Evolutionary conservation across 2,113 vertebrate genomes (phyloP), one percentile per base, ranked within the genome.

Genomic region (Tursiops truncatus): DNA sequence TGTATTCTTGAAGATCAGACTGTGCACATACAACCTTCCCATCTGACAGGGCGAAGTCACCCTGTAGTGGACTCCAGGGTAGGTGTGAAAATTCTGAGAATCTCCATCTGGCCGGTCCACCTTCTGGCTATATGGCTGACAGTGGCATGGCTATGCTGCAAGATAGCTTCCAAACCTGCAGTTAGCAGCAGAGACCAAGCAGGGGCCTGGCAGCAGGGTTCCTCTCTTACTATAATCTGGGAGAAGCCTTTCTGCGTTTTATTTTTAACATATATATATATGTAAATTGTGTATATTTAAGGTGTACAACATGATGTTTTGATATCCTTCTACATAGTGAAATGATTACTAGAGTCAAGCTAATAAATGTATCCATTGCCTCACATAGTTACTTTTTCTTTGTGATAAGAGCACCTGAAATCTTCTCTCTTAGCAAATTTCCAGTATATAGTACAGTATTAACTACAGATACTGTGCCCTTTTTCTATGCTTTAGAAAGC

Each of bases 11-110:
- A 98, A 53, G 97, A 95, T 53, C 98, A 98, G 74, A 81, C 0
- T 0, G 93, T 99, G 83, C 91, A 83, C 0, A 97, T 99, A 77
- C 98, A 97, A 94, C 97, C 99, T 68, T 98, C 99, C 3, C 97
- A 50, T 82, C 91, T 99, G 68, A 95, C 33, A 28, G 99, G 99
- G 12, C 97, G 99, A 56, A 98, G 95, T 50, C 97, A 98, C 92
- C 99, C 99, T 93, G 87, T 98, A 68, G 81, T 98, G 93, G 97
- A 98, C 76, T 97, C 98, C 17, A 86, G 98, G 99, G 99, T 99
- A 98, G 5, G 5, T 90, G 23, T 63, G n/a, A 80, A 15, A 9
- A 20, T 73, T 53, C 23, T 36, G 44, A 38, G 17, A 31, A 13
- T 31, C 25, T 68, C 26, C 31, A 7, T 5, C 44, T 62, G 31